These are phyloP conservation scores for Montipora capricornis DNA, from an alignment of 64 coral and sea anemone species.

Conservation along the genomic window DNA sequence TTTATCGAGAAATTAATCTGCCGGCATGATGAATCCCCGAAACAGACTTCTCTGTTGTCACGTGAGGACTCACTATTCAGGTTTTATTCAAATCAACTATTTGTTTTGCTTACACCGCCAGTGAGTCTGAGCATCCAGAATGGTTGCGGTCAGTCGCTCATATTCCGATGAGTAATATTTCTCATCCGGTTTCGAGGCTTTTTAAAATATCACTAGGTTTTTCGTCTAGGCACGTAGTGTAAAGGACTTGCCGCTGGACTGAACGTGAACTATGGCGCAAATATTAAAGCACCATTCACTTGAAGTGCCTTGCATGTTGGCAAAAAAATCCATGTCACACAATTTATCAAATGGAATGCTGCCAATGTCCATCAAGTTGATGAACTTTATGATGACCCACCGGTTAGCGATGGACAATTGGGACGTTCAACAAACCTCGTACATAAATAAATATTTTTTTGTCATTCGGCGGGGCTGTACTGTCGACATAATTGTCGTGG, in stretches of 20 bases:
- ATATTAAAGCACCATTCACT: not conserved
- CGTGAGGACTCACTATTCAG: conserved; percentile 19
- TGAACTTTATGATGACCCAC: conserved; percentile 26
- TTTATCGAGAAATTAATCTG: not conserved
- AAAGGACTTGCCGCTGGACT: conserved; percentile 34
- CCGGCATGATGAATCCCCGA: conserved; percentile 22
- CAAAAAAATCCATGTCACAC: conserved; percentile 47
- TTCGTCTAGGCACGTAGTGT: not conserved
- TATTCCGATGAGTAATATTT: conserved; percentile 47
- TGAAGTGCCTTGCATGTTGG: not conserved
- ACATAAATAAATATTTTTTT: conserved; percentile 10
- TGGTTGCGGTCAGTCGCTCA: conserved; percentile 30
- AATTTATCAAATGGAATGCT: conserved; percentile 36
- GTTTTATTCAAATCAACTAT: conserved; percentile 59
- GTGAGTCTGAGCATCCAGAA: conserved; percentile 35
- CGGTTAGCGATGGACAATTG: not conserved
- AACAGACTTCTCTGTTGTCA: conserved; percentile 37
- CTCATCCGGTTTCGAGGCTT: conserved; percentile 6
- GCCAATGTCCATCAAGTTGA: conserved; percentile 14
- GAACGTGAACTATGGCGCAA: not conserved
- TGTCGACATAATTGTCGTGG: not conserved
- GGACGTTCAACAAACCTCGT: conserved; percentile 2
- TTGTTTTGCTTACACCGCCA: conserved; percentile 42
- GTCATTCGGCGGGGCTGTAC: not conserved
- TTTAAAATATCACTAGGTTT: conserved; percentile 18